phyloP scores from a whole-genome alignment of 2,888 invertebrate species.

The Camptogramma bilineatum region DNA sequence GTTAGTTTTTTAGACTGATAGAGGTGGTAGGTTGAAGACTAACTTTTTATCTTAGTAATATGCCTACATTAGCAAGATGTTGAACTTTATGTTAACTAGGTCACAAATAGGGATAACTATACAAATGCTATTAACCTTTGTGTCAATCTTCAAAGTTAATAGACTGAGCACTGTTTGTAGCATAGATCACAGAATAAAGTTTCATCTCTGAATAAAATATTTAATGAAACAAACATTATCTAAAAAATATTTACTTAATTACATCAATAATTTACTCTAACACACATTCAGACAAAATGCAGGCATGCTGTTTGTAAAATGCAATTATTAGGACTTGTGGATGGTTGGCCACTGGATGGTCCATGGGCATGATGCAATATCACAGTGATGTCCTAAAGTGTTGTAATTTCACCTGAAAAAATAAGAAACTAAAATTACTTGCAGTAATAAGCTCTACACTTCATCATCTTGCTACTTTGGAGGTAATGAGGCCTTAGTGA shows the following conservation, averaged over 20 bases:
- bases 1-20: too few species aligned
- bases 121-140: too few species aligned
- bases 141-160: too few species aligned
- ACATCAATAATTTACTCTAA: constrained; percentile 74
- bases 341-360: constrained; percentile 23
- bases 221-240: constrained; percentile 32
- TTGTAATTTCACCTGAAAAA: constrained; percentile 36
- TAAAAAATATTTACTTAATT: constrained; percentile 76
- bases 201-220: not conserved
- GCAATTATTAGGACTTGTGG: constrained; percentile 48
- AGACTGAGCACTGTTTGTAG: not conserved
- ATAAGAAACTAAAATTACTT: not conserved
- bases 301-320: constrained; percentile 57
- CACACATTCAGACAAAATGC: constrained; percentile 51
- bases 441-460: too few species aligned
- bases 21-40: too few species aligned
- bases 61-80: too few species aligned
- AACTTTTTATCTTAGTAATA: too few species aligned
- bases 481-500: too few species aligned
- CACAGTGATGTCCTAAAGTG: constrained; percentile 47
- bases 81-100: too few species aligned
- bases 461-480: too few species aligned
- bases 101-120: too few species aligned
- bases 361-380: constrained; percentile 41
- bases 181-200: not conserved